Conservation (phyloP, 92 coral and sea anemone species). For the Parazoanthus swiftii region DNA sequence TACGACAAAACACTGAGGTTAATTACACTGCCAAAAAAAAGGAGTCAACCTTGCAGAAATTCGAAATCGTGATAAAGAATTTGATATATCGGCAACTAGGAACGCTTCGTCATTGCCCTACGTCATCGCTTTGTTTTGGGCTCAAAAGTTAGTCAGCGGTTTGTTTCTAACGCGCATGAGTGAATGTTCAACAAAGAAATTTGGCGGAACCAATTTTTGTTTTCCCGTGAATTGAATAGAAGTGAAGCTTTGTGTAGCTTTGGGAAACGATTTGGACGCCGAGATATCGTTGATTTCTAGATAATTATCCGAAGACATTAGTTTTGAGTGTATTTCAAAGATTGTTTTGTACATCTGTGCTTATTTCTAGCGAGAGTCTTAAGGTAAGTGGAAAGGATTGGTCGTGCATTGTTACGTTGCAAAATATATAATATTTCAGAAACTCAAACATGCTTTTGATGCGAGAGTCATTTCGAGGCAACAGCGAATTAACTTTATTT, state of each 20-base stretch:
- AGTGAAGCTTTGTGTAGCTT: background rate
- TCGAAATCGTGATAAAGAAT: no score
- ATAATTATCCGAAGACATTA: background rate
- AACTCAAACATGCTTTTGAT: constrained; percentile 37
- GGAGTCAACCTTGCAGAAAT: no score
- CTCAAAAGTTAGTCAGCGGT: constrained; percentile 30
- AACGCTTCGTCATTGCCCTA: no score
- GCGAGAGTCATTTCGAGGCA: constrained; percentile 32
- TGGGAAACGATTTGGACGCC: constrained; percentile 10
- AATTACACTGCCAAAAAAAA: no score
- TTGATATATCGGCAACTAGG: no score
- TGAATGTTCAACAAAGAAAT: constrained; percentile 36
- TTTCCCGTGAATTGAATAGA: constrained; percentile 3
- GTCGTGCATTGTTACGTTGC: constrained; percentile 44
- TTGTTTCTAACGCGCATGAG: constrained; percentile 24
- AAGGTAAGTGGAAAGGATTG: constrained; percentile 18
- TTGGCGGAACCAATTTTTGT: constrained; percentile 30
- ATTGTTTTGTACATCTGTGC: background rate
- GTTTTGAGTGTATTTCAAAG: background rate
- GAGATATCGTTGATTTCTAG: background rate
- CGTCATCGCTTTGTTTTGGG: background rate
- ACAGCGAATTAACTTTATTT: background rate
- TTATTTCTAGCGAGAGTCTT: background rate
- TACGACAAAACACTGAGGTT: no score
- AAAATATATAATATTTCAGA: constrained; percentile 14